Percentiles rank a stretch among this genome's conserved stretches.
phyloP scores from a whole-genome alignment of 2,113 vertebrate species.

The Thalassoma bifasciatum region DNA sequence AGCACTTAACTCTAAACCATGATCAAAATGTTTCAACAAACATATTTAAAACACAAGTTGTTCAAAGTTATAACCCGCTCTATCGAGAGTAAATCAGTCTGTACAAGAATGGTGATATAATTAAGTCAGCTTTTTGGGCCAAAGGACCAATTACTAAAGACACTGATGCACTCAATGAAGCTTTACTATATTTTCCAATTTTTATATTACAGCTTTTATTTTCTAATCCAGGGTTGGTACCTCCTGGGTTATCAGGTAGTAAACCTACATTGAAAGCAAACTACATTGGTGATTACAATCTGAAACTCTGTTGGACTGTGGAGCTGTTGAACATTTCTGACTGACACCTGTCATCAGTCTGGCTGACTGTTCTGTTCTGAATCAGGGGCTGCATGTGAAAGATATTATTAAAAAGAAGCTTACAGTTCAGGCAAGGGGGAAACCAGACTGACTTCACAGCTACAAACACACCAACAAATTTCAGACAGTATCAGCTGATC shows the following conservation, averaged over 20 bases:
- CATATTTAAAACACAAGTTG: not conserved
- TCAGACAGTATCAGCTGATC: too few relatives aligned
- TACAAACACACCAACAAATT: not conserved
- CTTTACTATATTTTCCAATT: not conserved
- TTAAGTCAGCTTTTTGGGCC: conserved; percentile 7
- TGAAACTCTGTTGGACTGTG: not conserved
- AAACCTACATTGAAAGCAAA: not conserved
- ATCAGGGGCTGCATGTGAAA: not conserved
- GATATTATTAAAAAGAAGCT: conserved; percentile 8
- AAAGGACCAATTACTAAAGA: not conserved
- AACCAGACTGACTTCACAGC: not conserved
- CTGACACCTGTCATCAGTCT: not conserved
- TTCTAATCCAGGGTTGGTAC: not conserved
- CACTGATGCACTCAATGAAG: not conserved
- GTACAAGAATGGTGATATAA: conserved; percentile 2
- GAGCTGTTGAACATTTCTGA: not conserved
- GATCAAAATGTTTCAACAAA: conserved; percentile 35
- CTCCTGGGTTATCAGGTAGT: too few relatives aligned
- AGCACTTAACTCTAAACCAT: conserved; percentile 36
- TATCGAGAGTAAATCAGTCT: conserved; percentile 29
- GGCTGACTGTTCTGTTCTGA: not conserved
- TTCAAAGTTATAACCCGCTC: conserved; percentile 7
- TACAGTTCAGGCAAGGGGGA: not conserved
- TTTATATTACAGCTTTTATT: conserved; percentile 8
- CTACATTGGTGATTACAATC: not conserved